These are phyloP conservation scores for Glandiceps talaboti DNA, from an alignment of 53 echinoderm and acorn worm species.

Conservation along the genomic window DNA sequence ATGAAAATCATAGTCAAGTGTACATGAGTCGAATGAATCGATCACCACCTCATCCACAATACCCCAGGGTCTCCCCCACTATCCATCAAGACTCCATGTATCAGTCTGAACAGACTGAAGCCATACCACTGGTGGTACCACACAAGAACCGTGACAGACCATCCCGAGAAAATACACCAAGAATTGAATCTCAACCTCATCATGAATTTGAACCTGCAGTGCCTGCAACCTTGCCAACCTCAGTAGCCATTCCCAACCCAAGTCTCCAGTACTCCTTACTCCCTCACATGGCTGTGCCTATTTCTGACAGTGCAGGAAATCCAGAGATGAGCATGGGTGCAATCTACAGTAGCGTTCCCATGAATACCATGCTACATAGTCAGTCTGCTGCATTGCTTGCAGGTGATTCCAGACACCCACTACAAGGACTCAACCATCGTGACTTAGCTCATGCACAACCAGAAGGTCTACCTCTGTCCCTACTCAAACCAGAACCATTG, in stretches of 20 bases:
- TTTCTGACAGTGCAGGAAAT: not conserved
- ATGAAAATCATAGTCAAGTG: not conserved
- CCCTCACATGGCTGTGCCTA: not conserved
- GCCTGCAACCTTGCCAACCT: conserved; percentile 66
- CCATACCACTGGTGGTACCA: conserved; percentile 78
- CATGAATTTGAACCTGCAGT: conserved; percentile 15
- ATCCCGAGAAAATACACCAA: not conserved
- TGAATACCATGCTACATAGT: conserved; percentile 14
- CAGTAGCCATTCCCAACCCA: conserved; percentile 96
- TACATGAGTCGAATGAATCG: not conserved
- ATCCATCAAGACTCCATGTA: not conserved
- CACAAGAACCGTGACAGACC: conserved; percentile 33
- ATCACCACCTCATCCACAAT: not conserved
- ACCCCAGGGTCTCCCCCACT: not conserved
- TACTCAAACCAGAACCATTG: not conserved
- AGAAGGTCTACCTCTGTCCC: not conserved
- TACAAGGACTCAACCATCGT: not conserved
- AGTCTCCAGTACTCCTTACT: conserved; percentile 66
- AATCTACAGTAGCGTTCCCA: conserved; percentile 42
- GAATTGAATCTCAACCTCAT: not conserved
- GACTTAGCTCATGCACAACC: not conserved
- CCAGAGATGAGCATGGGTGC: conserved; percentile 8
- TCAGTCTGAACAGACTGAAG: conserved; percentile 61
- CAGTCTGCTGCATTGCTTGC: conserved; percentile 6
- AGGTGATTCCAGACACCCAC: not conserved